Base-by-base conservation (phyloP, 1,140 invertebrate genomes). In the Carposina sasakii region DNA sequence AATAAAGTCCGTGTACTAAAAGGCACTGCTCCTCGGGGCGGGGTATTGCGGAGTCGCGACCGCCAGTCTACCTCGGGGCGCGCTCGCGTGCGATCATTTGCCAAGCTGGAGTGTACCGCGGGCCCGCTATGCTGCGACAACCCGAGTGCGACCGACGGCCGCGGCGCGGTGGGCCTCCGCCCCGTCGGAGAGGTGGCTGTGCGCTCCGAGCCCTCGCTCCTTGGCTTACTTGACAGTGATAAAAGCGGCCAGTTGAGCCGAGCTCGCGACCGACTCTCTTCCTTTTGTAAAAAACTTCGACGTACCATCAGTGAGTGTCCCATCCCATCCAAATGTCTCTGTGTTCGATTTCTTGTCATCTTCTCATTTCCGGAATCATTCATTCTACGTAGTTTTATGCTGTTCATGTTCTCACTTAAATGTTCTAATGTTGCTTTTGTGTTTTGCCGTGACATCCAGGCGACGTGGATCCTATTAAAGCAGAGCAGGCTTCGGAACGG, bases 371-470 rank as follows among this genome's bases (percentile, higher is more conserved):
- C 12, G 16, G 24, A 39, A 39, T 48, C 20, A 28, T 50, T 12
- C 20, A 45, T 50, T 17, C 15, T 20, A 39, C 36, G 24, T 30
- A 8, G 17, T 36, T 39, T 16, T n/a, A 34, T 45, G 16, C 23
- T 45, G 41, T 52, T 16, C 54, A 59, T 71, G 60, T 62, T 47
- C n/a, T n/a, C 54, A 67, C 54, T 63, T 73, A 55, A 71, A 75
- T 82, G 75, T 82, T 77, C 71, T 83, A 81, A 83, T 83, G 64
- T 63, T 77, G 76, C 74, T 83, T 81, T 83, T 81, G 76, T 83
- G 72, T 81, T 77, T 81, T 76, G 62, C 65, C 61, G 69, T 63
- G 66, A 63, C 62, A 48, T 49, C 48, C 79, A 83, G 79, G 79
- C 72, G 79, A 83, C 69, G 74, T 79, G 76, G 79, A 83, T 57